phyloP scores from a whole-genome alignment of 1,140 invertebrate genomes.

The Cyclina sinensis region DNA sequence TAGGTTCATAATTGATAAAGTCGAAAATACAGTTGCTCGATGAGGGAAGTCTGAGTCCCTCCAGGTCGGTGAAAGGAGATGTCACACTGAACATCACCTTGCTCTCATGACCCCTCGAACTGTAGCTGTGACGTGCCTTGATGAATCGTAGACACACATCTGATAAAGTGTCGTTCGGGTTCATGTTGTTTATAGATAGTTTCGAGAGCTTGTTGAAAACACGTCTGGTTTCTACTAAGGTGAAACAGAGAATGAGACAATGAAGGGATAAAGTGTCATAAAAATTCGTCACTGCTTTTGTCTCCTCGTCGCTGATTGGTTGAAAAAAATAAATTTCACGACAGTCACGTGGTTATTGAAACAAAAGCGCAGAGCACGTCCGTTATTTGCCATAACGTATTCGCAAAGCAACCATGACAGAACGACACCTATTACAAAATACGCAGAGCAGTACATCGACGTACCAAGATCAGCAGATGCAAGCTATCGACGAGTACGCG shows the following conservation, averaged over 20 bases:
- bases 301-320: too few species aligned
- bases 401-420: too few species aligned
- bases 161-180: background rate
- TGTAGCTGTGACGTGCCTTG: background rate
- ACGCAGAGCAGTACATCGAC: too few species aligned
- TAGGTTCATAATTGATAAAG: background rate
- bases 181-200: background rate
- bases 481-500: background rate
- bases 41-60: background rate
- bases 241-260: too few species aligned
- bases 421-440: too few species aligned
- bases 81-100: background rate
- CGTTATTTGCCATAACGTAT: too few species aligned
- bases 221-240: background rate
- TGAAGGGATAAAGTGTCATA: too few species aligned
- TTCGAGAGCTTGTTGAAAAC: background rate
- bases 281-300: too few species aligned
- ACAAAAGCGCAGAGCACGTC: too few species aligned
- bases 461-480: too few species aligned
- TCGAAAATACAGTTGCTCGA: background rate
- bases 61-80: background rate
- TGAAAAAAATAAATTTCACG: too few species aligned
- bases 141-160: background rate
- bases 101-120: background rate
- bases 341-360: too few species aligned